These are phyloP conservation scores for Orchestia grillus DNA, from an alignment of 1,140 invertebrate genomes.

Conservation along the genomic window DNA sequence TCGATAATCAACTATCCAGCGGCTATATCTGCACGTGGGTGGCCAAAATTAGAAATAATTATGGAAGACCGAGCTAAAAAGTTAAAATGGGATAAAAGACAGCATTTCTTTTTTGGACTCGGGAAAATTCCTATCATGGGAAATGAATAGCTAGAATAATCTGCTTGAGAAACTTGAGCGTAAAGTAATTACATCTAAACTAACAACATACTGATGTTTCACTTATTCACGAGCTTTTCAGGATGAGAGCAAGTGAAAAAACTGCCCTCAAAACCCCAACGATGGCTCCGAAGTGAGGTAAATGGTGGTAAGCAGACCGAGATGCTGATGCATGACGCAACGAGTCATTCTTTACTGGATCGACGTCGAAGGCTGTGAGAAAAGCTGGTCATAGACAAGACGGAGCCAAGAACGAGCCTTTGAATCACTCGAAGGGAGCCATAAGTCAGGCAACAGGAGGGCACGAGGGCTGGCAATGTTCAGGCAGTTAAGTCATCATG, in stretches of 20 bases:
- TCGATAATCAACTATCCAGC: too few relatives aligned
- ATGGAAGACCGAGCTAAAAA: too few relatives aligned
- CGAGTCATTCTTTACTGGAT: not conserved
- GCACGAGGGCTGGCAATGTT: constrained; percentile 30
- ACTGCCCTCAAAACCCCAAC: not conserved
- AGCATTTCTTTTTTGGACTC: too few relatives aligned
- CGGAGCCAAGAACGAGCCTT: not conserved
- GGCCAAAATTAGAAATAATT: too few relatives aligned
- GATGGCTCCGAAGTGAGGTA: not conserved
- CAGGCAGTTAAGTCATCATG: constrained; percentile 47
- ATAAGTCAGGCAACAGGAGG: constrained; percentile 44
- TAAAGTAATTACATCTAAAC: not conserved
- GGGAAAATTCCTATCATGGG: not conserved
- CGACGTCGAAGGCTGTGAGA: not conserved
- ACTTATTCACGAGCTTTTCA: not conserved
- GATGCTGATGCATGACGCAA: not conserved
- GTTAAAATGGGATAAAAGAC: too few relatives aligned
- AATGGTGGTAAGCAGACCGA: not conserved
- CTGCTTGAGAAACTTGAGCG: not conserved
- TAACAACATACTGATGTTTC: not conserved
- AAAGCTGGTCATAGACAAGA: constrained; percentile 18
- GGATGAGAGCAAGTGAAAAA: not conserved
- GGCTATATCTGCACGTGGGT: too few relatives aligned
- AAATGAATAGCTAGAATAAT: not conserved
- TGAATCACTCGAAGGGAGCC: not conserved